Base-by-base conservation (phyloP, 2,113 vertebrate genomes). In the Setophaga coronata region DNA sequence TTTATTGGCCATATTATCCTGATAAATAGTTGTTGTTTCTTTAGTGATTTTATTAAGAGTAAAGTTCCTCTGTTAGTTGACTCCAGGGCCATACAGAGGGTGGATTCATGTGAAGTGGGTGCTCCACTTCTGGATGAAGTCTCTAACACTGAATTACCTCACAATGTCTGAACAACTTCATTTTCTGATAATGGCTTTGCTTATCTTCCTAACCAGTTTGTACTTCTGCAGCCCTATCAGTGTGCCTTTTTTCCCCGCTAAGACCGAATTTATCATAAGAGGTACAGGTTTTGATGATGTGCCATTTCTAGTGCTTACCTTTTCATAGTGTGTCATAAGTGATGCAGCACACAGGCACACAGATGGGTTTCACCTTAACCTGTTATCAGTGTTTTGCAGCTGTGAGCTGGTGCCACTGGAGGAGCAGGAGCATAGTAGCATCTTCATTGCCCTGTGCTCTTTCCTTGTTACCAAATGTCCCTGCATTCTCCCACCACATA, bases 151-250 rank as follows among this genome's bases (percentile, higher is more conserved):
- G 80, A 95, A 89, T 76, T 78, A 56, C 53, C 19, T 60, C 54
- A 40, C 38, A 77, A 33, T 7, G 2, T 80, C 53, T 6, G 0
- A 72, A 54, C 0, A 0, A 38, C 82, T 95, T 85, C 61, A 61
- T 86, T 69, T 93, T 73, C 76, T 88, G 66, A 83, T 83, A 48
- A 48, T 0, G 3, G 76, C 48, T 36, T 40, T 86, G n/a, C 93
- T 96, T 95, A 80, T 95, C 92, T 94, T 73, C 34, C 67, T 61
- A 43, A 64, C 26, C 82, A 92, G 92, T 85, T 62, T 80, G 74
- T 79, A 56, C 42, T 81, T 73, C 29, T 77, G 67, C 72, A 91
- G 65, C 38, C 42, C 51, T 69, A 9, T 65, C 74, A 57, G 38
- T 50, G 29, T 40, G 53, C 6, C 4, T 47, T 38, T n/a, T 42